Conservation (phyloP, 2,888 invertebrate species). For the Camponotus fellah region DNA sequence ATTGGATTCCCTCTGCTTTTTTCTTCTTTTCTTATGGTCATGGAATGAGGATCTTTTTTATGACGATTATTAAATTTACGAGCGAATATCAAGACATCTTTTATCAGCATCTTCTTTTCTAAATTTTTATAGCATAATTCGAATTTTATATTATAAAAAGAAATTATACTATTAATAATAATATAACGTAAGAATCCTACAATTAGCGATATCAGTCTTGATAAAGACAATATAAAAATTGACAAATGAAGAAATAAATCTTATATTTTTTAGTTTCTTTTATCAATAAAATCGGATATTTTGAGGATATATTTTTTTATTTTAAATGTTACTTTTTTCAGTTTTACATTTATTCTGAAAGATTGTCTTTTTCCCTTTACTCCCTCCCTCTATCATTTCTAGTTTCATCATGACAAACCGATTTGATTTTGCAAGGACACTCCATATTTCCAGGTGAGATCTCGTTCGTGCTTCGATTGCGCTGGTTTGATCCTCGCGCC, state of each 20-base stretch:
- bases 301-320: background rate
- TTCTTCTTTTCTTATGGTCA: background rate
- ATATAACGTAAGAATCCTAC: background rate
- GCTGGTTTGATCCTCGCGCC: conserved; percentile 76
- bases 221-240: background rate
- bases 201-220: background rate
- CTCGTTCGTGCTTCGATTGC: conserved; percentile 41
- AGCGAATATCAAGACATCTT: background rate
- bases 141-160: background rate
- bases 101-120: background rate
- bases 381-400: background rate
- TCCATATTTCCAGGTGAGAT: conserved; percentile 32
- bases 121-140: background rate
- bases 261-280: background rate
- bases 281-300: background rate
- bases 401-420: background rate
- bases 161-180: background rate
- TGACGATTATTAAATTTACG: background rate
- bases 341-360: background rate
- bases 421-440: conserved; percentile 25
- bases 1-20: background rate
- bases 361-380: background rate
- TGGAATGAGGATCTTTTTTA: conserved; percentile 9
- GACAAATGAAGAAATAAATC: background rate
- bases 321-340: background rate